These are phyloP conservation scores for Theonella swinhoei DNA, from an alignment of 37 sponge, comb jelly and placozoan species.

Conservation along the genomic window DNA sequence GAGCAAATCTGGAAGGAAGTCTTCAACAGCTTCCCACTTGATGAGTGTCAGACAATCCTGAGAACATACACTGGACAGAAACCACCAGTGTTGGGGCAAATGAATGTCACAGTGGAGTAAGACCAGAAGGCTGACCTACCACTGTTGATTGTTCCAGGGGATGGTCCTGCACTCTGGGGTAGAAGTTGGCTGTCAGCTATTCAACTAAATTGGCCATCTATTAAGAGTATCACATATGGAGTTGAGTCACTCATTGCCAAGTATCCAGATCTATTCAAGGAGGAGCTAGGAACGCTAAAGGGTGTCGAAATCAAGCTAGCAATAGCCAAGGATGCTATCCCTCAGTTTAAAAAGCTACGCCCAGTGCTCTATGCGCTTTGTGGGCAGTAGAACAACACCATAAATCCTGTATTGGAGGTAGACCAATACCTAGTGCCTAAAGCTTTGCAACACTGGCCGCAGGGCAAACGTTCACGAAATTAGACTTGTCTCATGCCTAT, in stretches of 20 bases:
- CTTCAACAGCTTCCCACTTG: too few species aligned
- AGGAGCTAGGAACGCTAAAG: slow-evolving; percentile 19
- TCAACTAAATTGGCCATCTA: slow-evolving; percentile 29
- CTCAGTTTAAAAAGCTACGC: slow-evolving; percentile 11
- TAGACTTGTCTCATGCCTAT: slow-evolving; percentile 44
- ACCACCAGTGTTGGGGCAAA: not conserved
- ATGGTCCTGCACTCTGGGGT: slow-evolving; percentile 7
- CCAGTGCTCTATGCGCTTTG: slow-evolving; percentile 21
- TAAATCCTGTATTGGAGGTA: slow-evolving; percentile 46
- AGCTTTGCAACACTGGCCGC: slow-evolving; percentile 28
- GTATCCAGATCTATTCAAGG: slow-evolving; percentile 17
- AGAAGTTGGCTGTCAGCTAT: slow-evolving; percentile 26
- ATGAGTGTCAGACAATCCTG: too few species aligned
- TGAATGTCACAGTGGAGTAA: not conserved
- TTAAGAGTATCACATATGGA: not conserved
- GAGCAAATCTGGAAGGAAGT: too few species aligned
- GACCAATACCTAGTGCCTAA: slow-evolving; percentile 49
- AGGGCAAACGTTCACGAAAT: slow-evolving; percentile 47
- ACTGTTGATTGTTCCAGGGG: not conserved
- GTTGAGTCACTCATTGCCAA: not conserved
- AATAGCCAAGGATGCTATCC: not conserved
- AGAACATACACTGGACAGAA: slow-evolving; percentile 26
- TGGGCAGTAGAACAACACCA: slow-evolving; percentile 37
- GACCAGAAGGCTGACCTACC: not conserved
- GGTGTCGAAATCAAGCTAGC: slow-evolving; percentile 1